Base-by-base conservation (phyloP, 2,888 invertebrate species). In the Clunio marinus region DNA sequence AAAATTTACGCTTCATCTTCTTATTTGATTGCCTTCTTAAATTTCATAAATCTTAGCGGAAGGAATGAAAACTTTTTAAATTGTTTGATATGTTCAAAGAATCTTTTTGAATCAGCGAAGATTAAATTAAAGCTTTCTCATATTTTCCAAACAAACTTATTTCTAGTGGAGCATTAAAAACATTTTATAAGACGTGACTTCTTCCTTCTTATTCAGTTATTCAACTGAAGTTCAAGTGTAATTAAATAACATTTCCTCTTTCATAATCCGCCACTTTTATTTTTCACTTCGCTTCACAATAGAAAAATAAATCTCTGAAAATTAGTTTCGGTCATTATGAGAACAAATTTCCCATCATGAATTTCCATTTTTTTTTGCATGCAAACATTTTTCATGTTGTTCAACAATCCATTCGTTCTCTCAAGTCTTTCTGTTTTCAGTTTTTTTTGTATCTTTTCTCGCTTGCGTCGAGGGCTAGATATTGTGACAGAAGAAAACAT, bases 261-360 rank as follows among this genome's bases (percentile, higher is more conserved):
- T 41, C 10, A 5, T 32, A 5, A 8, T 45, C 15, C 45, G 4
- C n/a, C 45, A 45, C 32, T 45, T 45, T 45, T 15, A 45, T 45
- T 15, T 41, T 41, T n/a, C 41, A 15, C 15, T 10, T 41, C 41
- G 51, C 10, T 22, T 17, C 5, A 27, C 57, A 57, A 57, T 57
- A 15, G 57, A n/a, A 57, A 57, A 57, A 57, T 57, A 27, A 57
- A 25, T 57, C 25, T 13, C 32, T 20, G 32, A 59, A 35, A 66
- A 66, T 55, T 66, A 63, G 63, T 46, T 20, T 22, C 35, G 15
- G 24, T 27, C 27, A 55, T 66, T 66, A 55, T 66, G 55, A 55
- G 55, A 66, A 66, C 66, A 66, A 66, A 66, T 66, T 66, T 66
- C 20, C 27, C 32, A 55, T 55, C 66, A 55, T 66, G 32, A 66